phyloP scores from a whole-genome alignment of 2,797 vertebrate species.

The Picus viridis region DNA sequence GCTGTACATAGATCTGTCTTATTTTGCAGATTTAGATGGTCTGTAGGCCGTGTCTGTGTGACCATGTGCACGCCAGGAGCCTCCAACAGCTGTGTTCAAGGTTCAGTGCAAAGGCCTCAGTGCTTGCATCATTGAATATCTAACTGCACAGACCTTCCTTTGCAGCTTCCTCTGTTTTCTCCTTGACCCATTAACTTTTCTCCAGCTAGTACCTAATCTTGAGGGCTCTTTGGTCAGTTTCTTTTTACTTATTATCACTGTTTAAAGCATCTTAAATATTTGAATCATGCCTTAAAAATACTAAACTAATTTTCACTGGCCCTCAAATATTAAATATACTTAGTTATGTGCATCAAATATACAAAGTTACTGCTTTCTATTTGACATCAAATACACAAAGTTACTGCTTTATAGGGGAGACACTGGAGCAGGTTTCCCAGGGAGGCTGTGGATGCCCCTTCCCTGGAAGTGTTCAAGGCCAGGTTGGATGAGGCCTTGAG shows the following conservation, averaged over 20 bases:
- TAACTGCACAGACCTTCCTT: constrained; percentile 40
- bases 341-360: not conserved
- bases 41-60: not conserved
- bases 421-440: no score
- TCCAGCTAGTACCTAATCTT: not conserved
- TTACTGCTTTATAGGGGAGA: no score
- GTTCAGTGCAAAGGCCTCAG: constrained; percentile 67
- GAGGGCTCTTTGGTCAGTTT: not conserved
- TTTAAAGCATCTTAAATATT: not conserved
- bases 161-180: not conserved
- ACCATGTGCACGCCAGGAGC: not conserved
- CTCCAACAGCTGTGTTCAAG: constrained; percentile 43
- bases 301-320: no score
- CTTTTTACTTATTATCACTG: not conserved
- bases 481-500: no score
- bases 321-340: no score
- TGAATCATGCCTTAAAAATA: not conserved
- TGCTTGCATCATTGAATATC: constrained; percentile 49
- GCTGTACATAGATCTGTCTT: constrained; percentile 35
- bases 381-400: not conserved
- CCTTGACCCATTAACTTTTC: not conserved
- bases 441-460: no score
- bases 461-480: no score
- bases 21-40: constrained; percentile 21
- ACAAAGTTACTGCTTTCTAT: not conserved